Evolutionary conservation across 2,888 invertebrate species (phyloP).

Genomic region (Rhabditoides inermis): DNA sequence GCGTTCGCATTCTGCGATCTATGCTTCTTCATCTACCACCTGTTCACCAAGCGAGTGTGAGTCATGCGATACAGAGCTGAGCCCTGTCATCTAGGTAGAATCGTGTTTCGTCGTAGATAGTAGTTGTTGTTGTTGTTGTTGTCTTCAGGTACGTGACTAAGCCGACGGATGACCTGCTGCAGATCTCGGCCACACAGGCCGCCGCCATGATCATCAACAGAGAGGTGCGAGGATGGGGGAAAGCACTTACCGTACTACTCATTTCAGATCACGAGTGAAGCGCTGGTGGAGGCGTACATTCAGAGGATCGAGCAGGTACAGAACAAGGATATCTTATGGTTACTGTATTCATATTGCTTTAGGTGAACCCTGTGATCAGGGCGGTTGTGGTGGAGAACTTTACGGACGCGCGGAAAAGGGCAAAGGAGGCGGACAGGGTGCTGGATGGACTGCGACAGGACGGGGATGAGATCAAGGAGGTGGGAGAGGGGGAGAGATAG

Average conservation of each 20-base stretch:
- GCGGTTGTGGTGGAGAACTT: conserved; percentile 42
- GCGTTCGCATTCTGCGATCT: too few species aligned
- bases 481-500: neutral
- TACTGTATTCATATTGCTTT: neutral
- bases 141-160: conserved; percentile 48
- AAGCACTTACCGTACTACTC: neutral
- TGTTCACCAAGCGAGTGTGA: too few species aligned
- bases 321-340: neutral
- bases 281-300: conserved; percentile 42
- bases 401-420: conserved; percentile 28
- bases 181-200: conserved; percentile 52
- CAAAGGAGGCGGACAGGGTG: conserved; percentile 20
- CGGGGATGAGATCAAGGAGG: neutral
- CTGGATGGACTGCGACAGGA: neutral
- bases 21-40: too few species aligned
- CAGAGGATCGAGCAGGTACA: conserved; percentile 30
- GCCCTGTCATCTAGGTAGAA: too few species aligned
- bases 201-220: conserved; percentile 53
- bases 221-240: conserved; percentile 43
- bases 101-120: too few species aligned
- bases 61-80: too few species aligned
- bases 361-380: conserved; percentile 39
- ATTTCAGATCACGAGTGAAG: conserved; percentile 27
- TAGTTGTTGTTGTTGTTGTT: too few species aligned
- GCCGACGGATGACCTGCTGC: conserved; percentile 52